Evolutionary conservation across 2,888 invertebrate genomes (phyloP).

Genomic region (Spodoptera exigua): DNA sequence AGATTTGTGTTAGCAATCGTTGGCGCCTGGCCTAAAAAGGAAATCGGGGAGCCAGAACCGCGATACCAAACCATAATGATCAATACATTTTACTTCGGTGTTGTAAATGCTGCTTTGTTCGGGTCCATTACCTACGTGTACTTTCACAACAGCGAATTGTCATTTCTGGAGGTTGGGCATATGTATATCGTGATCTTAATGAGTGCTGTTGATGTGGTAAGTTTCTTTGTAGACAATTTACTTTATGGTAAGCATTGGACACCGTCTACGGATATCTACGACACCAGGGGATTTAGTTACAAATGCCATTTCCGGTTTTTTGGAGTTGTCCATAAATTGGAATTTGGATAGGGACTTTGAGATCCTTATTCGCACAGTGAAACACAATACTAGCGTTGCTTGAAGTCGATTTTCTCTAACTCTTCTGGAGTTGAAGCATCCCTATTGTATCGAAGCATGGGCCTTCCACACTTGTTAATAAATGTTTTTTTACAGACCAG

Average conservation of each 20-base stretch:
- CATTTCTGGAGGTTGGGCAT: constrained; percentile 44
- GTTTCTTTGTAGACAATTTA: constrained; percentile 18
- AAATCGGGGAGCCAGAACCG: constrained; percentile 21
- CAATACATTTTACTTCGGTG: not conserved
- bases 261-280: too few relatives aligned
- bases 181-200: constrained; percentile 38
- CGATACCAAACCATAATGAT: not conserved
- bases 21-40: constrained; percentile 38
- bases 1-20: constrained; percentile 13
- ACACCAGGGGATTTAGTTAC: too few relatives aligned
- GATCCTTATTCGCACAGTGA: too few relatives aligned
- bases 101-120: fast-evolving
- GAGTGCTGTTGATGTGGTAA: constrained; percentile 28
- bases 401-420: too few relatives aligned
- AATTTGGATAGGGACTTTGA: not conserved
- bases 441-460: too few relatives aligned
- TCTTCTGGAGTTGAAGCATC: too few relatives aligned
- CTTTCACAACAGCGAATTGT: not conserved
- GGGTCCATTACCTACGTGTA: constrained; percentile 2
- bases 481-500: constrained; percentile 32
- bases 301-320: too few relatives aligned
- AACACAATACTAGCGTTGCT: too few relatives aligned
- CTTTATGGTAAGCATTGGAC: too few relatives aligned
- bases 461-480: not conserved
- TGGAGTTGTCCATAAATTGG: too few relatives aligned